A percentile compares a stretch with the other conserved stretches of the same genome.
These are phyloP conservation scores for Ageneiosus marmoratus DNA, from an alignment of 2,113 vertebrate species.

Conservation along the genomic window DNA sequence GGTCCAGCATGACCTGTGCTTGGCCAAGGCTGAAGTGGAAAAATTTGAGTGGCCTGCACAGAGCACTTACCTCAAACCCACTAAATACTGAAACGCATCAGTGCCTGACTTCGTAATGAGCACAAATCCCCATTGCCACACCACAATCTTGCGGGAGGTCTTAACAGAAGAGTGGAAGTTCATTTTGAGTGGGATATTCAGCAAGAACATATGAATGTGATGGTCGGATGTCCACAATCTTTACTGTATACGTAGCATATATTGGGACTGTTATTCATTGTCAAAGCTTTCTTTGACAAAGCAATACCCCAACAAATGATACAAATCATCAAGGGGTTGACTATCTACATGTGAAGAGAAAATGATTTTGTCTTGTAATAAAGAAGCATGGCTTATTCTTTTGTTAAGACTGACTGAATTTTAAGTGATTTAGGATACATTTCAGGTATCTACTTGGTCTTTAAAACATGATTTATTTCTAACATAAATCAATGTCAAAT, in stretches of 20 bases:
- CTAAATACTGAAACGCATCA: background rate
- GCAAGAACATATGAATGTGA: background rate
- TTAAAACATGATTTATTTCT: background rate
- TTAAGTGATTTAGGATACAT: background rate
- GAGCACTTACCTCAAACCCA: background rate
- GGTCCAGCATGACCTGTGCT: background rate
- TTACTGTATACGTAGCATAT: background rate
- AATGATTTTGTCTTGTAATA: background rate
- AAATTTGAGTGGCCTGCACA: background rate
- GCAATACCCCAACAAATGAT: background rate
- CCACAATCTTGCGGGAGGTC: background rate
- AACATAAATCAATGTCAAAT: background rate
- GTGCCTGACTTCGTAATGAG: background rate
- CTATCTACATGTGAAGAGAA: background rate
- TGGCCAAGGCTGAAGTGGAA: background rate
- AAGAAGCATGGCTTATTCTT: background rate
- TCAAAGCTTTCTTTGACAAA: background rate
- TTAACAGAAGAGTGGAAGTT: background rate
- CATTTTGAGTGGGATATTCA: background rate
- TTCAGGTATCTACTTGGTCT: background rate
- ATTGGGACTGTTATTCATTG: background rate
- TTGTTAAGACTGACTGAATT: background rate
- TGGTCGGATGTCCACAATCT: background rate
- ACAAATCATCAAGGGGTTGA: background rate
- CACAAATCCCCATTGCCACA: background rate